Conservation (phyloP, 2,113 vertebrate genomes). For the Sturnira hondurensis region DNA sequence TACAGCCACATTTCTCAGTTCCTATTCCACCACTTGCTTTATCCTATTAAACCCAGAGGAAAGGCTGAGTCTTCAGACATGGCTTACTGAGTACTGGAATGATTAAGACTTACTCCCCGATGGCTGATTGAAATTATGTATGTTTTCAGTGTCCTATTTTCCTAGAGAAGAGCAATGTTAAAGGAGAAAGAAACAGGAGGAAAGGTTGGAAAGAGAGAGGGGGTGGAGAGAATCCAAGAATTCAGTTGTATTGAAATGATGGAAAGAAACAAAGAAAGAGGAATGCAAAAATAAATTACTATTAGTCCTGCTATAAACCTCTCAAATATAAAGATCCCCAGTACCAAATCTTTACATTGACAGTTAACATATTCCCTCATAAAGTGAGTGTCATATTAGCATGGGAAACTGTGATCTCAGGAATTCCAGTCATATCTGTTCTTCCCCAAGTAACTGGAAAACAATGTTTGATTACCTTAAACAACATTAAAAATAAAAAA, state of each 20-base stretch:
- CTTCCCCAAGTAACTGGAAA: background rate
- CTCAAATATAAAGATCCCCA: background rate
- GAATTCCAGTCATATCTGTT: background rate
- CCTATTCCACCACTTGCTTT: constrained; percentile 72
- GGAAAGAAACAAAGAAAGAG: background rate
- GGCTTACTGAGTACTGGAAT: constrained; percentile 73
- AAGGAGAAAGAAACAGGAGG: constrained; percentile 22
- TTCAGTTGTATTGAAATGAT: background rate
- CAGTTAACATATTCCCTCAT: background rate
- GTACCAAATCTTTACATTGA: background rate
- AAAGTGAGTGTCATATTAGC: background rate
- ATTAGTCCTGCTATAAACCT: background rate
- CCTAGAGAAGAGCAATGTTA: constrained; percentile 24
- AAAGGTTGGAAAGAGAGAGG: background rate
- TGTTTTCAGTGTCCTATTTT: constrained; percentile 57
- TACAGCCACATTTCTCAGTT: constrained; percentile 79
- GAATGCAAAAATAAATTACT: background rate
- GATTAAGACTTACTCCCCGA: constrained; percentile 75
- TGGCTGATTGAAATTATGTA: constrained; percentile 66
- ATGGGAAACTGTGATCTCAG: background rate
- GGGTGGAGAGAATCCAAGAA: background rate
- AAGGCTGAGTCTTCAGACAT: constrained; percentile 72
- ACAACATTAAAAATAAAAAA: background rate
- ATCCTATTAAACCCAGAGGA: constrained; percentile 80
- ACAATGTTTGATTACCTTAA: background rate